Conservation (phyloP, 2,888 invertebrate genomes). For the Dione vanillae region DNA sequence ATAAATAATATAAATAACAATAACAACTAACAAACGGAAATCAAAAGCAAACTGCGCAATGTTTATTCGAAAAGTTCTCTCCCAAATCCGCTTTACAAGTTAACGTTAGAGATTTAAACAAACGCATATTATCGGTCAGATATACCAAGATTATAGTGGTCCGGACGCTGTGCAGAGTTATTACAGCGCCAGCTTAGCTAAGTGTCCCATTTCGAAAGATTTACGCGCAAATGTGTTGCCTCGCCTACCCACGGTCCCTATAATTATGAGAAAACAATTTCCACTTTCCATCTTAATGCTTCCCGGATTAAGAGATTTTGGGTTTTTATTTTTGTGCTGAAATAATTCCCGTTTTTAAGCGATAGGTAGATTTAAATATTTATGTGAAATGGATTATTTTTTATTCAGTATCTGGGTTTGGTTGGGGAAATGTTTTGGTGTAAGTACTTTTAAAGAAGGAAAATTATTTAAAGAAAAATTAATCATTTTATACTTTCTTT, state of each 20-base stretch:
- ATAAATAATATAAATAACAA: background rate
- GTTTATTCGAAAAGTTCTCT: constrained; percentile 67
- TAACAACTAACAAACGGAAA: background rate
- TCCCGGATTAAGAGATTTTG: constrained; percentile 69
- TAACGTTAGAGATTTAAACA: constrained; percentile 74
- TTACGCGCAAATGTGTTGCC: constrained; percentile 81
- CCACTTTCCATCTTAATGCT: constrained; percentile 78
- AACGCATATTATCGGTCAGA: constrained; percentile 82
- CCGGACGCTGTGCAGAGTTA: constrained; percentile 73
- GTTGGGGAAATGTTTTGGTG: background rate
- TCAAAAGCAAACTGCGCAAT: constrained; percentile 61
- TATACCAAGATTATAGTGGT: constrained; percentile 83
- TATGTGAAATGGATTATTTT: constrained; percentile 41
- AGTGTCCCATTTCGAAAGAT: constrained; percentile 80
- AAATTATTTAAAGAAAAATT: too few species aligned
- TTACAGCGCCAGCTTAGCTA: constrained; percentile 79
- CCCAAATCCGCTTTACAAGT: constrained; percentile 65
- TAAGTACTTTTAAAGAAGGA: background rate
- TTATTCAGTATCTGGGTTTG: constrained; percentile 35
- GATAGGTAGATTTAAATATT: constrained; percentile 38
- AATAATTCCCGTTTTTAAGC: constrained; percentile 48
- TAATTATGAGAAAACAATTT: constrained; percentile 85
- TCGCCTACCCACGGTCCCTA: constrained; percentile 63
- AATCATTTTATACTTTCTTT: too few species aligned
- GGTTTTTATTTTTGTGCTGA: constrained; percentile 47